A percentile compares a stretch with the other conserved stretches of the same genome.
phyloP scores from a whole-genome alignment of 1,140 invertebrate species.

The Drosophila funebris region DNA sequence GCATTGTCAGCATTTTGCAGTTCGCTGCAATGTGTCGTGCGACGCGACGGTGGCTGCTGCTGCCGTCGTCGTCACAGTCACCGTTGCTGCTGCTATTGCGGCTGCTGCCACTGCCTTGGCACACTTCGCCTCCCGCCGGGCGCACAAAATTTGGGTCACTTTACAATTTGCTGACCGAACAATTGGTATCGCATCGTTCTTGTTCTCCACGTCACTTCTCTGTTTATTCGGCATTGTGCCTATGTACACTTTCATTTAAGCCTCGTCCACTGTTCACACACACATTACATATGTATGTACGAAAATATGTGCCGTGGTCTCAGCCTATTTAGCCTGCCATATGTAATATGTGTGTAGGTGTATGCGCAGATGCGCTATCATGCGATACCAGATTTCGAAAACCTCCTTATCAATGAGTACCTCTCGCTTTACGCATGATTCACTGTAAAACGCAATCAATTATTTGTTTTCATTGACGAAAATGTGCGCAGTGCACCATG shows the following conservation, averaged over 20 bases:
- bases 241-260: slow-evolving; percentile 58
- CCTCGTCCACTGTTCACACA: slow-evolving; percentile 6
- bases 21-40: slow-evolving; percentile 9
- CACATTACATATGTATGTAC: background rate
- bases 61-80: background rate
- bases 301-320: slow-evolving; percentile 11
- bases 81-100: slow-evolving; percentile 1
- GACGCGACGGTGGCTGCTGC: background rate
- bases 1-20: slow-evolving; percentile 78
- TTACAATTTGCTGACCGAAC: slow-evolving; percentile 79
- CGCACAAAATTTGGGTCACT: slow-evolving; percentile 74
- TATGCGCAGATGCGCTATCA: slow-evolving; percentile 3
- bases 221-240: slow-evolving; percentile 63
- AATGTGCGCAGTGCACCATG: slow-evolving; percentile 66
- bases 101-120: slow-evolving; percentile 59
- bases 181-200: slow-evolving; percentile 45
- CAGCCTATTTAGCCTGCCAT: slow-evolving; percentile 46
- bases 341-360: background rate
- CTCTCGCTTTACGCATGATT: slow-evolving; percentile 63
- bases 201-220: slow-evolving; percentile 47
- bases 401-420: slow-evolving; percentile 46
- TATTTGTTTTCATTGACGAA: slow-evolving; percentile 75
- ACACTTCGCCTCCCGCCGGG: slow-evolving; percentile 63
- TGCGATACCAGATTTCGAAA: slow-evolving; percentile 3
- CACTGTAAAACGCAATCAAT: slow-evolving; percentile 70